These are phyloP conservation scores for Diploptera punctata DNA, from an alignment of 2,888 invertebrate genomes.

Conservation along the genomic window DNA sequence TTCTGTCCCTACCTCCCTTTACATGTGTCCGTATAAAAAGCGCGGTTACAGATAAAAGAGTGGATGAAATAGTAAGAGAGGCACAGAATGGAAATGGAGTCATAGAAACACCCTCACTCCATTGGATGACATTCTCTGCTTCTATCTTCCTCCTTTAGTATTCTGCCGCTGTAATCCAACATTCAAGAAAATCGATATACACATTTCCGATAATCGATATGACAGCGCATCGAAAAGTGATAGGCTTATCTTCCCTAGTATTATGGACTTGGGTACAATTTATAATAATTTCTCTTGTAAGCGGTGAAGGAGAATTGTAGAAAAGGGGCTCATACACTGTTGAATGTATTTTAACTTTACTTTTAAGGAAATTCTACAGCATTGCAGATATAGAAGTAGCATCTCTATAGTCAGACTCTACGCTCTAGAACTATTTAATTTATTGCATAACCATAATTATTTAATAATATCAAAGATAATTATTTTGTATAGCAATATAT, in stretches of 20 bases:
- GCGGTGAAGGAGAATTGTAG: neutral
- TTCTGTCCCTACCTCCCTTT: neutral
- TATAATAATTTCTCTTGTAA: neutral
- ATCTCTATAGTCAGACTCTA: no score
- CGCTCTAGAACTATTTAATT: no score
- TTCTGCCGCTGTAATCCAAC: neutral
- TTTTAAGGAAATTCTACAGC: neutral
- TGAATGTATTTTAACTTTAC: neutral
- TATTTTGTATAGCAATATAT: no score
- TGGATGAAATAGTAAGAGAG: neutral
- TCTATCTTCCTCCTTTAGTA: neutral
- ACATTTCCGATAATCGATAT: conserved; percentile 8
- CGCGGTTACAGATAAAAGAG: conserved; percentile 1
- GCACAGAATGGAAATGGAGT: neutral
- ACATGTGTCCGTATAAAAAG: neutral
- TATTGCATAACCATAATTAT: no score
- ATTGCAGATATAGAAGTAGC: neutral
- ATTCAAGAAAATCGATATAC: neutral
- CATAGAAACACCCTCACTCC: neutral
- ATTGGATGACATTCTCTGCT: neutral
- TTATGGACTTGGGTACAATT: neutral
- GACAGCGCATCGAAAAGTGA: neutral
- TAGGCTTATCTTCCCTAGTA: neutral
- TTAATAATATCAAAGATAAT: no score
- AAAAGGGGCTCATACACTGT: neutral